Conservation (phyloP, 2,113 vertebrate genomes). For the Rhinolophus ferrumequinum region DNA sequence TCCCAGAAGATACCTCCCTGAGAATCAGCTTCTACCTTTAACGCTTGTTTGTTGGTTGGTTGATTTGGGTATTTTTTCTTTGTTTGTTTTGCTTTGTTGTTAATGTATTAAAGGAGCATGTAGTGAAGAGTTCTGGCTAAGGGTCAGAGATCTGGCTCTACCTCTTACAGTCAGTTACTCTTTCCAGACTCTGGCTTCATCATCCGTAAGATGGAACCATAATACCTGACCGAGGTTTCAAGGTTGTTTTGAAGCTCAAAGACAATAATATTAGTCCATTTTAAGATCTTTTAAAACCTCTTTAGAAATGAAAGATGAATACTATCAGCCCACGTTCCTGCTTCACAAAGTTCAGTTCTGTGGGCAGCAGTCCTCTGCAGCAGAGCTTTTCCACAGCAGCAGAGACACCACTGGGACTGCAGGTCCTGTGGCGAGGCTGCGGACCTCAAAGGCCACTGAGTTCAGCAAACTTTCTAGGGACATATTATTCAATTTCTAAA, state of each 20-base stretch:
- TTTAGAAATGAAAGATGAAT: not conserved
- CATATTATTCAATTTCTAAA: not conserved
- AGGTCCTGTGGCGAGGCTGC: not conserved
- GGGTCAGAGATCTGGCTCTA: not conserved
- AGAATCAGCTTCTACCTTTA: not conserved
- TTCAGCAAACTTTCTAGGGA: slow-evolving; percentile 9
- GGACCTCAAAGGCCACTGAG: not conserved
- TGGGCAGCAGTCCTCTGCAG: not conserved
- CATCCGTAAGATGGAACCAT: not conserved
- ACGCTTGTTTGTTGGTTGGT: not conserved
- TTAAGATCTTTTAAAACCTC: not conserved
- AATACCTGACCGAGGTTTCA: not conserved
- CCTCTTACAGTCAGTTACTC: not conserved
- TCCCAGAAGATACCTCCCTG: not conserved
- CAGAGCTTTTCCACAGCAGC: not conserved
- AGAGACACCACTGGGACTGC: not conserved
- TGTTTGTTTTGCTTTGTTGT: slow-evolving; percentile 8
- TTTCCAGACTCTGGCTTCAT: not conserved
- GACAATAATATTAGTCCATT: not conserved
- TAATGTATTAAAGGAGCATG: not conserved
- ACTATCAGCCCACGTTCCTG: not conserved
- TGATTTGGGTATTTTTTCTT: not conserved
- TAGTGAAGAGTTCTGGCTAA: not conserved
- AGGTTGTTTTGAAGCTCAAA: not conserved
- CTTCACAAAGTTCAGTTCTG: not conserved